phyloP scores from a whole-genome alignment of 2,797 vertebrate genomes.

The Chelmon rostratus region DNA sequence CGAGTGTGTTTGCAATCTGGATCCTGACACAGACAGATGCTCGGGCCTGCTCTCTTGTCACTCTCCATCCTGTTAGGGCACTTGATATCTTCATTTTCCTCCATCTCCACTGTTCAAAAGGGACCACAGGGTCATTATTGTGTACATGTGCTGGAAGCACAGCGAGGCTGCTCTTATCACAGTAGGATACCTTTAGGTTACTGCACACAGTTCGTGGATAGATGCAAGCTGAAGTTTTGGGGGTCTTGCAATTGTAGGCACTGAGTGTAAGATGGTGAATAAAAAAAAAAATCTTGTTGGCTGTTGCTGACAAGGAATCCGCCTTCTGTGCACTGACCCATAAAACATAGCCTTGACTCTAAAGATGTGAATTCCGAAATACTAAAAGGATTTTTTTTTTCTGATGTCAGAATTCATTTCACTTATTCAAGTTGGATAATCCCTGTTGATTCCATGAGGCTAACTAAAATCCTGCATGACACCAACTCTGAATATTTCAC shows the following conservation, averaged over 20 bases:
- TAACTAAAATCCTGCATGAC: neutral
- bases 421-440: slow-evolving; percentile 10
- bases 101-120: slow-evolving; percentile 34
- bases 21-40: slow-evolving; percentile 76
- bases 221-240: slow-evolving; percentile 25
- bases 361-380: slow-evolving; percentile 16
- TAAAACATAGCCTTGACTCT: slow-evolving; percentile 15
- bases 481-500: neutral
- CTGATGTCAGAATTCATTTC: slow-evolving; percentile 2
- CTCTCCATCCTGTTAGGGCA: slow-evolving; percentile 62
- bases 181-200: slow-evolving; percentile 16
- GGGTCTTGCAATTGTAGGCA: slow-evolving; percentile 29
- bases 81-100: slow-evolving; percentile 68
- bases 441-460: neutral
- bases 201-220: slow-evolving; percentile 1
- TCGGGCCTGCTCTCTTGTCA: slow-evolving; percentile 70
- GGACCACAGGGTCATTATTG: slow-evolving; percentile 31
- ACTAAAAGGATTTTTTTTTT: slow-evolving; percentile 7
- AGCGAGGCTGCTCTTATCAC: neutral
- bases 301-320: slow-evolving; percentile 26
- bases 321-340: slow-evolving; percentile 33
- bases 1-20: slow-evolving; percentile 65
- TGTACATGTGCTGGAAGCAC: neutral
- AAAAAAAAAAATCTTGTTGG: slow-evolving; percentile 52
- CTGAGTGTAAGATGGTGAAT: slow-evolving; percentile 4